Percentiles rank a stretch among this genome's conserved stretches.
Evolutionary conservation across 2,797 vertebrate genomes (phyloP).

Genomic region (Taeniopygia guttata): DNA sequence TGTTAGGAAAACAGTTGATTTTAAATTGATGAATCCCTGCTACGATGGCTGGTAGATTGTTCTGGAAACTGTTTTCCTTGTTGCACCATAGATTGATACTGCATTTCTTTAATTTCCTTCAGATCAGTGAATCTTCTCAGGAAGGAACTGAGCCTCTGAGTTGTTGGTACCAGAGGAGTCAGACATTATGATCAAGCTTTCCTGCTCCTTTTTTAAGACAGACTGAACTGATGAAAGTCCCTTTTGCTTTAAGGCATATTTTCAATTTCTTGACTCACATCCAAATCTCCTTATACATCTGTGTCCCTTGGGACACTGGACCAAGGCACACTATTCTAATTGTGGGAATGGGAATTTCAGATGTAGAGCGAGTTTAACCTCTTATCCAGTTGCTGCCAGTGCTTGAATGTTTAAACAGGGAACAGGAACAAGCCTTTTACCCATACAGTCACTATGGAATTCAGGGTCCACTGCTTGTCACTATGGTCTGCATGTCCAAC

Average conservation of each 20-base stretch:
- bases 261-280: not conserved
- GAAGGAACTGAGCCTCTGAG: not conserved
- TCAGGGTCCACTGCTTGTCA: conserved; percentile 2
- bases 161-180: not conserved
- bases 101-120: not conserved
- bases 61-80: not conserved
- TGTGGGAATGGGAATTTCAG: conserved; percentile 27
- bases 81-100: not conserved
- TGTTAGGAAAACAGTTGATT: conserved; percentile 25
- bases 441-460: not conserved
- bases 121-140: not conserved
- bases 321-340: not conserved
- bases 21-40: not conserved
- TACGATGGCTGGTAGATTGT: not conserved
- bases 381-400: not conserved
- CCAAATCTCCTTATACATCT: not conserved
- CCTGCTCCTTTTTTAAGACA: not conserved
- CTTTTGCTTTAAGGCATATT: conserved; percentile 31
- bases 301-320: conserved; percentile 5
- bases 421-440: not conserved
- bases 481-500: not conserved
- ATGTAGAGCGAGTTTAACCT: not conserved
- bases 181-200: not conserved
- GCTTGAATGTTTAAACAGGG: not conserved
- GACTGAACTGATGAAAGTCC: not conserved